Base-by-base conservation (phyloP, 1,140 invertebrate genomes). In the Dolichoris vasculosae region DNA sequence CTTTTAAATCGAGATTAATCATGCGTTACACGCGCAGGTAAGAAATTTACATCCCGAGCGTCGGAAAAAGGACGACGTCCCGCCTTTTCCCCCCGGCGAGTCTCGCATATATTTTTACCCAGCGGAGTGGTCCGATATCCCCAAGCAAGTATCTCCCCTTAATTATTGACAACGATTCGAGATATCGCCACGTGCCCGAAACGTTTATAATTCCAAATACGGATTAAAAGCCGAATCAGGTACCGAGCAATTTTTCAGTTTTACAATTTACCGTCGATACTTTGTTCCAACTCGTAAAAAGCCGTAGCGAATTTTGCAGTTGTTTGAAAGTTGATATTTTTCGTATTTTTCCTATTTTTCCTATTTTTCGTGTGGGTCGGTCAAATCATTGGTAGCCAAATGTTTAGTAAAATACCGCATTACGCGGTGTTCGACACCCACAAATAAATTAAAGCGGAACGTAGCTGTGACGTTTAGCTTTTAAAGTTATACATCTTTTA, bases 181-280 rank as follows among this genome's bases (percentile, higher is more conserved):
- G 78, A 79, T 79, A 79, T 43, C 59, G 83, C 75, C 83, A 84
- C 83, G 83, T 71, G 83, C 76, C 83, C 20, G 35, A 48, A 59
- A 77, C 59, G 8, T 78, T 88, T 88, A 89, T 88, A 83, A 87
- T 89, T 84, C 84, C 80, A 83, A 86, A 79, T 84, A 87, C 89
- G 88, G 89, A 90, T 90, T 90, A 88, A 80, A 85, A 88, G 87
- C 0, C 46, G n/a, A 4, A 35, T 55, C 75, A 55, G 46, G 46
- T 77, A 73, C 69, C n/a, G 43, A 73, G 69, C 9, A 11, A 23
- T n/a, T 26, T 30, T 1, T 80, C 38, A 23, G 26, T 40, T n/a
- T 43, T 17, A 38, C 43, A 15, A 15, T 46, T 26, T 40, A 43
- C 55, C 26, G 4, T 20, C 15, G 15, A 15, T 51, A 15, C 35